Evolutionary conservation across 2,888 invertebrate species (phyloP).

Genomic region (Drosophila leonis): DNA sequence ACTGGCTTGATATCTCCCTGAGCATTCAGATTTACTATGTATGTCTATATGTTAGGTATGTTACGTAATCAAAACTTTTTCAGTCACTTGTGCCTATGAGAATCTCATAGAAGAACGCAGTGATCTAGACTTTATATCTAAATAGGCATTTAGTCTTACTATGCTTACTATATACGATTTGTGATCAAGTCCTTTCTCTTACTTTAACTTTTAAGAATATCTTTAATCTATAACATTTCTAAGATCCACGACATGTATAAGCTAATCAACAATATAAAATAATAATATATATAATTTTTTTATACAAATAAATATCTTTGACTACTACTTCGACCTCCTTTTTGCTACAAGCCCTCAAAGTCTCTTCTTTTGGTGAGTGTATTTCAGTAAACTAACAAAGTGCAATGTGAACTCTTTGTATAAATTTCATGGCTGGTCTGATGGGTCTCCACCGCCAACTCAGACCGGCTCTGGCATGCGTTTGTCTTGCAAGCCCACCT

Average conservation of each 20-base stretch:
- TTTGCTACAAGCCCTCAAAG: neutral
- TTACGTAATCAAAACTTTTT: neutral
- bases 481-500: slow-evolving; percentile 57
- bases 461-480: slow-evolving; percentile 24
- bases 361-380: slow-evolving; percentile 6
- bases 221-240: no score
- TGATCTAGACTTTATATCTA: no score
- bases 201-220: neutral
- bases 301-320: no score
- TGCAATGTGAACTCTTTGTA: slow-evolving; percentile 61
- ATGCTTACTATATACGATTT: neutral
- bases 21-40: no score
- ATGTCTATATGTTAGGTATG: no score
- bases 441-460: slow-evolving; percentile 40
- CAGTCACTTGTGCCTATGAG: neutral
- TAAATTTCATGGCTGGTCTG: slow-evolving; percentile 66
- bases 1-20: no score
- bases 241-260: no score
- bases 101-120: neutral
- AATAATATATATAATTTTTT: no score
- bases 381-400: slow-evolving; percentile 38
- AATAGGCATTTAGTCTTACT: no score
- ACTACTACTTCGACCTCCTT: neutral
- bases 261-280: no score
- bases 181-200: neutral